A percentile compares a stretch with the other conserved stretches of the same genome.
Conservation (phyloP, 2,797 vertebrate species). For the Sebastes trivittatus region DNA sequence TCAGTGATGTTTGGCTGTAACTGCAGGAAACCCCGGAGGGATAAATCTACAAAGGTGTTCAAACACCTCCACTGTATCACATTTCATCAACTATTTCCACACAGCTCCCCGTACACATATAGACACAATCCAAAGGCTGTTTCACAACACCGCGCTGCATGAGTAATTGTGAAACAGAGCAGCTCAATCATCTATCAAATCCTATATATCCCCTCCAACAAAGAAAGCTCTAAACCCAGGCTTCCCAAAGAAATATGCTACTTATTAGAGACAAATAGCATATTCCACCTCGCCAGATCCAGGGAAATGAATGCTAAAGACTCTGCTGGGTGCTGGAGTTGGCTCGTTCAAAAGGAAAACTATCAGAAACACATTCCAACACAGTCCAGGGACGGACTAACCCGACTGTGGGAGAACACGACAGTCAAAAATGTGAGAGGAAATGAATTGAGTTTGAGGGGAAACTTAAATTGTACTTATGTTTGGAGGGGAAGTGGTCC, state of each 20-base stretch:
- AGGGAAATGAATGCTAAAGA: constrained; percentile 42
- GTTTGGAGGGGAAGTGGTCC: constrained; percentile 13
- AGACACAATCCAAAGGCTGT: constrained; percentile 43
- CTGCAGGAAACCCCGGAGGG: constrained; percentile 28
- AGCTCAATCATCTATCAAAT: constrained; percentile 50
- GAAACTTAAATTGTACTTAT: constrained; percentile 24
- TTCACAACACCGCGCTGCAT: constrained; percentile 54
- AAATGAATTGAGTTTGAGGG: constrained; percentile 42
- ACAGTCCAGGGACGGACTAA: constrained; percentile 49
- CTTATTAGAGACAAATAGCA: constrained; percentile 59
- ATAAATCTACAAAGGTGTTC: constrained; percentile 51
- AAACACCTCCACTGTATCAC: constrained; percentile 42
- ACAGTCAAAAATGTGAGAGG: constrained; percentile 43
- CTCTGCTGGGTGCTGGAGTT: constrained; percentile 59
- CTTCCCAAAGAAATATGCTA: constrained; percentile 49
- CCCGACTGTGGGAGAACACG: constrained; percentile 28
- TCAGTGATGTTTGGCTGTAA: constrained; percentile 36
- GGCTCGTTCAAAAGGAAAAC: constrained; percentile 35
- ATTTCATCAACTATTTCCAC: constrained; percentile 65
- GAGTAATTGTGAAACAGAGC: constrained; percentile 59
- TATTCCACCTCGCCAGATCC: constrained; percentile 32
- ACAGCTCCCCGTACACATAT: constrained; percentile 54
- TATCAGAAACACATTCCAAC: constrained; percentile 60
- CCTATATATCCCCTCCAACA: constrained; percentile 50
- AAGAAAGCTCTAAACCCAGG: constrained; percentile 17